Percentiles rank a stretch among this genome's conserved stretches.
phyloP scores from a whole-genome alignment of 2,797 vertebrate species.

The Amniataba percoides region DNA sequence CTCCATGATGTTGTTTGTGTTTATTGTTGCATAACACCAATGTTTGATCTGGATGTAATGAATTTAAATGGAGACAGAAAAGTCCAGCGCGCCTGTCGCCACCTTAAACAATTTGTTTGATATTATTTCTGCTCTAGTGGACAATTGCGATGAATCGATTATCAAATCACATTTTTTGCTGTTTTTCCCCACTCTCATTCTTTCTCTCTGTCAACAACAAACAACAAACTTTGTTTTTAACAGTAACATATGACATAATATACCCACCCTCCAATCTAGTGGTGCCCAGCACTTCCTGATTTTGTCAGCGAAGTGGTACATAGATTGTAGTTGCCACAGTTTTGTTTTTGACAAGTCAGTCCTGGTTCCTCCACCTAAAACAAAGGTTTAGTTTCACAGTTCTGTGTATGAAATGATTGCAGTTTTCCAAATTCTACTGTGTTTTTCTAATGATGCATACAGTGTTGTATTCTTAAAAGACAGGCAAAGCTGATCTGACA shows the following conservation, averaged over 20 bases:
- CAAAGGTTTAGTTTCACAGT: neutral
- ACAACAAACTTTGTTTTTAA: neutral
- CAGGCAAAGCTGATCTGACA: neutral
- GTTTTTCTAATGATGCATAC: neutral
- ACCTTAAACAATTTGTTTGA: neutral
- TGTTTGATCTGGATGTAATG: neutral
- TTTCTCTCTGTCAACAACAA: neutral
- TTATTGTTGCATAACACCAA: neutral
- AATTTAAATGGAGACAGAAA: neutral
- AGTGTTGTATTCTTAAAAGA: neutral
- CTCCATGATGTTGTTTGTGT: neutral
- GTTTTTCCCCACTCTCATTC: neutral
- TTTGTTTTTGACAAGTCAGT: conserved; percentile 9
- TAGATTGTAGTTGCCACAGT: neutral
- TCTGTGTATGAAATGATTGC: neutral
- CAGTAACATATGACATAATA: too few species aligned
- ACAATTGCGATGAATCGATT: neutral
- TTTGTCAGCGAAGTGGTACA: neutral
- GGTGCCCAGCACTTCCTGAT: neutral
- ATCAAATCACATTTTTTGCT: neutral
- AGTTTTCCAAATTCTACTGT: neutral
- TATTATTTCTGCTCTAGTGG: neutral
- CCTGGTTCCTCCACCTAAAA: conserved; percentile 9
- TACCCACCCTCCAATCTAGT: neutral
- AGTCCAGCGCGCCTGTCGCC: neutral